phyloP scores from a whole-genome alignment of 2,888 invertebrate species.

The Mycogona germanica region DNA sequence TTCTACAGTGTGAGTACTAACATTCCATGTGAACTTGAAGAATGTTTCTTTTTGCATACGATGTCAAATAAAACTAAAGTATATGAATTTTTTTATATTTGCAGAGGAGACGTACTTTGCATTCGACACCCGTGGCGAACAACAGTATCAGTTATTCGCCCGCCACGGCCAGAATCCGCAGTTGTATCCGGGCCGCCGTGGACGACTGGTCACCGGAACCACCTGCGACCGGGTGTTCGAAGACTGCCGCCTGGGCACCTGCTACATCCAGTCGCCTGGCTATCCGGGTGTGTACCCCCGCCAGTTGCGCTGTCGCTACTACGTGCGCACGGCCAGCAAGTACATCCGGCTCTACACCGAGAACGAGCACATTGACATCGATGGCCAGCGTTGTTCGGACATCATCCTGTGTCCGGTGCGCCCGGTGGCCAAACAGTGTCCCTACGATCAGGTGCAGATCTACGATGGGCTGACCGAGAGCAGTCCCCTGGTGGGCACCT shows the following conservation, averaged over 20 bases:
- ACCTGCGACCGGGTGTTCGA: constrained; percentile 80
- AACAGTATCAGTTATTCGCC: constrained; percentile 77
- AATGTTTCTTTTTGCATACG: no score
- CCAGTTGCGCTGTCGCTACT: constrained; percentile 80
- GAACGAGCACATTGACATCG: constrained; percentile 87
- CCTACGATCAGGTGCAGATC: constrained; percentile 76
- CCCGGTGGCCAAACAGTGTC: constrained; percentile 54
- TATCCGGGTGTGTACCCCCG: constrained; percentile 86
- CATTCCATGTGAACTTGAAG: no score
- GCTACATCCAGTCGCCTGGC: constrained; percentile 86
- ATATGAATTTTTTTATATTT: background rate
- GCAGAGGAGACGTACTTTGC: constrained; percentile 59
- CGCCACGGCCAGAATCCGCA: constrained; percentile 90
- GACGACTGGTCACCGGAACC: constrained; percentile 51
- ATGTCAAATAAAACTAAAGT: no score
- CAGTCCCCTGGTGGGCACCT: constrained; percentile 61
- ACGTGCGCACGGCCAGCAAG: constrained; percentile 52
- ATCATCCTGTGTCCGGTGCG: constrained; percentile 91
- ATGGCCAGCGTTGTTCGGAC: constrained; percentile 85
- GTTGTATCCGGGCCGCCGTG: constrained; percentile 76
- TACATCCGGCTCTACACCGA: constrained; percentile 56
- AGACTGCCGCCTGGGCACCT: constrained; percentile 78
- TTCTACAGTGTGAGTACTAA: no score
- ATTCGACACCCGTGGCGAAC: constrained; percentile 76
- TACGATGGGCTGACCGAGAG: constrained; percentile 83